A percentile compares a stretch with the other conserved stretches of the same genome.
Conservation (phyloP, 2,888 invertebrate genomes). For the Sthenelais limicola region DNA sequence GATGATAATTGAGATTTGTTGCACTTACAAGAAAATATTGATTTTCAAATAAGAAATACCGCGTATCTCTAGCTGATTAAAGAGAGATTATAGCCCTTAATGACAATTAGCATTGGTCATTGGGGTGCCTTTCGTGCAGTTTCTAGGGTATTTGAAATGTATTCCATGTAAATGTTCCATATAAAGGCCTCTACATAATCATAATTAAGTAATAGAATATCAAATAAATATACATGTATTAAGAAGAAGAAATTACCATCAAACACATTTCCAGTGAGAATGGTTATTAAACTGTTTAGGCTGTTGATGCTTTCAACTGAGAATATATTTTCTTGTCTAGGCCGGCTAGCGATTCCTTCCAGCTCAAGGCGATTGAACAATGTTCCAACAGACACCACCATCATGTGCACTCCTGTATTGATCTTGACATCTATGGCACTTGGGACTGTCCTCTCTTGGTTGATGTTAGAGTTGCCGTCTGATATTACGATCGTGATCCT, state of each 20-base stretch:
- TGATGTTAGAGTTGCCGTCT: constrained; percentile 37
- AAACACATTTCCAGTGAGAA: not conserved
- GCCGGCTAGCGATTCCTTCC: constrained; percentile 29
- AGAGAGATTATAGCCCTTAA: no score
- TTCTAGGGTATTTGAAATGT: no score
- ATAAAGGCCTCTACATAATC: no score
- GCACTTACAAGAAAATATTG: no score
- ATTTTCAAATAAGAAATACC: no score
- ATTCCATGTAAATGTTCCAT: no score
- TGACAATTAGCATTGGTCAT: no score
- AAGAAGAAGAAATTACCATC: constrained; percentile 20
- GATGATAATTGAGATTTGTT: no score
- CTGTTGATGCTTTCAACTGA: constrained; percentile 4
- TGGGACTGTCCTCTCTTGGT: constrained; percentile 22
- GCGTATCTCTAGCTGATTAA: no score
- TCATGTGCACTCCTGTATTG: constrained; percentile 32
- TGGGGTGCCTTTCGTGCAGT: no score
- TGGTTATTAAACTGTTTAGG: not conserved
- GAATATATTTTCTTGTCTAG: constrained; percentile 1
- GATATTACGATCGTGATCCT: constrained; percentile 16
- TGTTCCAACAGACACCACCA: constrained; percentile 29
- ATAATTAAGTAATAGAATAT: no score
- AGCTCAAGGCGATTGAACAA: constrained; percentile 27
- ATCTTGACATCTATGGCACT: constrained; percentile 29
- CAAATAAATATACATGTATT: no score